phyloP scores from a whole-genome alignment of 2,888 invertebrate species.

The Drosophila nigricruria region DNA sequence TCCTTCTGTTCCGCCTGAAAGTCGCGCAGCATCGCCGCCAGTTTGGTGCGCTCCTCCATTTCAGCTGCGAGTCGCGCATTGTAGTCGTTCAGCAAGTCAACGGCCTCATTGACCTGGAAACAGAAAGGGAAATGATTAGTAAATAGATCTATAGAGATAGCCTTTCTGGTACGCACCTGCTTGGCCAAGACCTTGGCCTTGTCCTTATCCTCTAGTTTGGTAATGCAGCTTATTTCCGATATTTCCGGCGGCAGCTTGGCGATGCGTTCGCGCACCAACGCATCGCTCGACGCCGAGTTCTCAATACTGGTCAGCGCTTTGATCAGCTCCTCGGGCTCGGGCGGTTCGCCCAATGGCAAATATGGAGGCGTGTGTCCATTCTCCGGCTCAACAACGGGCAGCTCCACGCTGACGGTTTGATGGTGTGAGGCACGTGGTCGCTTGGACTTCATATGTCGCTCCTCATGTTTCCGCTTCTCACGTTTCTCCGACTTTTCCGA shows the following conservation, averaged over 20 bases:
- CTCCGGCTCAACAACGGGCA: slow-evolving; percentile 84
- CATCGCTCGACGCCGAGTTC: slow-evolving; percentile 98
- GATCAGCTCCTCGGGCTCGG: slow-evolving; percentile 96
- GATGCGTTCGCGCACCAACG: slow-evolving; percentile 95
- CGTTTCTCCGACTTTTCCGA: slow-evolving; percentile 79
- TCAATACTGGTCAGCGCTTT: slow-evolving; percentile 94
- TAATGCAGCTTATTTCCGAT: slow-evolving; percentile 94
- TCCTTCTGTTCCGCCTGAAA: slow-evolving; percentile 95
- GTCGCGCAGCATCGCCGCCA: slow-evolving; percentile 94
- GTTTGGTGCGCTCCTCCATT: slow-evolving; percentile 94
- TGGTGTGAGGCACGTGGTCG: slow-evolving; percentile 79
- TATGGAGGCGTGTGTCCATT: slow-evolving; percentile 92
- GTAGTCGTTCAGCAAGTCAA: slow-evolving; percentile 94
- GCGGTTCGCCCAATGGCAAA: slow-evolving; percentile 93
- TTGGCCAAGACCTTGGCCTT: slow-evolving; percentile 91
- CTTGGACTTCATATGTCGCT: slow-evolving; percentile 75
- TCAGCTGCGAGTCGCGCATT: slow-evolving; percentile 94
- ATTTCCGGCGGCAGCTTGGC: slow-evolving; percentile 97
- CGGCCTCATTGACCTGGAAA: slow-evolving; percentile 90
- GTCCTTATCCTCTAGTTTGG: slow-evolving; percentile 94
- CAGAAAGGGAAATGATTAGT: background rate
- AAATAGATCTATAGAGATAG: background rate
- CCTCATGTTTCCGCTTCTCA: slow-evolving; percentile 82
- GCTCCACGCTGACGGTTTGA: slow-evolving; percentile 48
- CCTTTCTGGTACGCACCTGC: slow-evolving; percentile 87